Evolutionary conservation across 2,113 vertebrate genomes (phyloP).

Genomic region (Zosterops japonicus): DNA sequence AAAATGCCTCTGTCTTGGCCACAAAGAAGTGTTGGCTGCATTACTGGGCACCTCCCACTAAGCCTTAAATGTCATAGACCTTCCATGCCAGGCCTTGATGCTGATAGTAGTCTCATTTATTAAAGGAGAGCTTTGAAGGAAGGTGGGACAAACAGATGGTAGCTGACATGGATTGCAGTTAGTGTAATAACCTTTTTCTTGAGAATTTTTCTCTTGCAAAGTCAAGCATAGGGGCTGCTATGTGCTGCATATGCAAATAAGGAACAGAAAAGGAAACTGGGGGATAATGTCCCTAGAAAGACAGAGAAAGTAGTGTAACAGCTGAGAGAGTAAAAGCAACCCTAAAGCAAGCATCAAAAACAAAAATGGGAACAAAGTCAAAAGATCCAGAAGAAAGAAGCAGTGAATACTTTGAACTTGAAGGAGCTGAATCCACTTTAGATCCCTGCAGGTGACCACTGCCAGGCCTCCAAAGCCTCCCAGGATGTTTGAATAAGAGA

Average conservation of each 20-base stretch:
- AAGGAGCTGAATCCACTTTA: background rate
- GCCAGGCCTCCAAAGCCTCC: background rate
- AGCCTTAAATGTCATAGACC: background rate
- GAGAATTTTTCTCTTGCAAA: background rate
- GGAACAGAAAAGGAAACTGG: background rate
- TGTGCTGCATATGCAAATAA: background rate
- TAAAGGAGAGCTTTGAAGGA: background rate
- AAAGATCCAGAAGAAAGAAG: background rate
- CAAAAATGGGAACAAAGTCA: background rate
- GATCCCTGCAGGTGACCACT: background rate
- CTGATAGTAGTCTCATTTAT: background rate
- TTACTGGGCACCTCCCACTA: background rate
- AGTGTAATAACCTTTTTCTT: background rate
- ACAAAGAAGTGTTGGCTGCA: background rate
- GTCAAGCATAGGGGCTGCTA: background rate
- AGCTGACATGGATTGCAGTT: background rate
- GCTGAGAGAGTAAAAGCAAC: background rate
- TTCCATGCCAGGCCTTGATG: background rate
- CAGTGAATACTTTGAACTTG: background rate
- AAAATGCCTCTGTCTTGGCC: background rate
- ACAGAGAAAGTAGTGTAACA: background rate
- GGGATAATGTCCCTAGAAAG: background rate
- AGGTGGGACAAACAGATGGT: background rate
- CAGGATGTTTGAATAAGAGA: background rate
- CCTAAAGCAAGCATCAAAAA: background rate